Evolutionary conservation across 64 coral and sea anemone species (phyloP).

Genomic region (Montipora sp.): DNA sequence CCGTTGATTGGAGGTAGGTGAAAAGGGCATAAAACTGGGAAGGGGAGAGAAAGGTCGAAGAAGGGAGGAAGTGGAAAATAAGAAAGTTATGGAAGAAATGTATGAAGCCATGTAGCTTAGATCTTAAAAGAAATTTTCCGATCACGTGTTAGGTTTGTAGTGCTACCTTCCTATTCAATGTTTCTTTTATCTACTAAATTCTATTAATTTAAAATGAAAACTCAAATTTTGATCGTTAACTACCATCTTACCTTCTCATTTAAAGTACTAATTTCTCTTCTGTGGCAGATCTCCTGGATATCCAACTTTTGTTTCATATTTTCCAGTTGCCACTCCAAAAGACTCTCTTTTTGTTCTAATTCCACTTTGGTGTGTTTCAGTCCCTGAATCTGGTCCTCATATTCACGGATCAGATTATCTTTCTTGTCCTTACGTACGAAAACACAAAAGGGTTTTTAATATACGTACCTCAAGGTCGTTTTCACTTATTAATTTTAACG

Average conservation of each 20-base stretch:
- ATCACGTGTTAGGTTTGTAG: too few species aligned
- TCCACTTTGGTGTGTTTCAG: conserved; percentile 66
- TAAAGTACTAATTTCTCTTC: conserved; percentile 73
- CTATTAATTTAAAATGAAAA: neutral
- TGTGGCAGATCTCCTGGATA: conserved; percentile 80
- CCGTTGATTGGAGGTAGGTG: too few species aligned
- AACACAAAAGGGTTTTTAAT: neutral
- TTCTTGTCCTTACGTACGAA: conserved; percentile 48
- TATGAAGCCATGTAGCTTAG: too few species aligned
- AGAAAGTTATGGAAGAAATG: too few species aligned
- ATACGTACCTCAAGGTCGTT: too few species aligned
- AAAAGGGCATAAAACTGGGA: too few species aligned
- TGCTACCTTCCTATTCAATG: neutral
- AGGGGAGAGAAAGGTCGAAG: too few species aligned
- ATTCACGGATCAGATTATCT: conserved; percentile 68
- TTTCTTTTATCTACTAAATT: neutral
- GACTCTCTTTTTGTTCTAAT: conserved; percentile 76
- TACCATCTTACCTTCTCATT: conserved; percentile 59
- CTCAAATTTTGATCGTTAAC: neutral
- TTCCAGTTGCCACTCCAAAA: conserved; percentile 90
- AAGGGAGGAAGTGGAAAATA: too few species aligned
- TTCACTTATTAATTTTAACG: too few species aligned
- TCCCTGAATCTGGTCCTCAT: conserved; percentile 68
- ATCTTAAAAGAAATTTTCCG: too few species aligned
- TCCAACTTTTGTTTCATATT: conserved; percentile 91